Conservation (phyloP, 2,797 vertebrate species). For the Phylloscopus collybita region DNA sequence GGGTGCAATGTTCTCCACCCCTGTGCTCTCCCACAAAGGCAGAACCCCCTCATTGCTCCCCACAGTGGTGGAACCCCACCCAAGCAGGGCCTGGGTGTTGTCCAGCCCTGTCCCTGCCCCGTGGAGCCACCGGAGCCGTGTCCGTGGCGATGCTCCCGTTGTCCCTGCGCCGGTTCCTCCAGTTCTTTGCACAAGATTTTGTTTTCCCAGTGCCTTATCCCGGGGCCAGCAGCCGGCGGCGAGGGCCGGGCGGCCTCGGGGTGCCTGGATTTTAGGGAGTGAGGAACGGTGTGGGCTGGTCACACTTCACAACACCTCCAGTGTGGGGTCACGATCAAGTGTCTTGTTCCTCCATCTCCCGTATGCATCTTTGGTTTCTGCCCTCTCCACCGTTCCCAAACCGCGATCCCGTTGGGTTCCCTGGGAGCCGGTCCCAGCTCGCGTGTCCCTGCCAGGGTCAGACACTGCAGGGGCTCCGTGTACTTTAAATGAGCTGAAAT, state of each 20-base stretch:
- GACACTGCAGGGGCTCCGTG: neutral
- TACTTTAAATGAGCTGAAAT: slow-evolving; percentile 86
- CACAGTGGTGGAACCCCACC: accelerated
- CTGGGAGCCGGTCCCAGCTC: neutral
- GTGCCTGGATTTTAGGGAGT: neutral
- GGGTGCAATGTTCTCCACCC: neutral
- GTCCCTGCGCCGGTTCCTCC: neutral
- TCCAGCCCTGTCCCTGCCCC: accelerated
- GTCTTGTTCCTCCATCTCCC: neutral
- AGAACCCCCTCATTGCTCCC: neutral
- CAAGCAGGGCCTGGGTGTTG: accelerated
- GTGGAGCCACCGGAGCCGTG: neutral
- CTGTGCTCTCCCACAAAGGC: neutral
- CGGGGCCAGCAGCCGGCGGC: neutral
- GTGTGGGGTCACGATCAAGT: neutral
- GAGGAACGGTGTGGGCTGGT: neutral
- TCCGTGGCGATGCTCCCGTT: accelerated
- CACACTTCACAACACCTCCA: neutral
- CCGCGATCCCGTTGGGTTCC: neutral
- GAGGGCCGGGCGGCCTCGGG: neutral
- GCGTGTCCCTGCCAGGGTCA: neutral
- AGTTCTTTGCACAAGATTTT: neutral
- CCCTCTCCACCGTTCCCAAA: neutral
- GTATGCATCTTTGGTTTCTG: neutral
- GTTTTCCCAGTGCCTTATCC: slow-evolving; percentile 44